These are phyloP conservation scores for Sebastes hubbsi DNA, from an alignment of 2,797 vertebrate genomes.

Conservation along the genomic window DNA sequence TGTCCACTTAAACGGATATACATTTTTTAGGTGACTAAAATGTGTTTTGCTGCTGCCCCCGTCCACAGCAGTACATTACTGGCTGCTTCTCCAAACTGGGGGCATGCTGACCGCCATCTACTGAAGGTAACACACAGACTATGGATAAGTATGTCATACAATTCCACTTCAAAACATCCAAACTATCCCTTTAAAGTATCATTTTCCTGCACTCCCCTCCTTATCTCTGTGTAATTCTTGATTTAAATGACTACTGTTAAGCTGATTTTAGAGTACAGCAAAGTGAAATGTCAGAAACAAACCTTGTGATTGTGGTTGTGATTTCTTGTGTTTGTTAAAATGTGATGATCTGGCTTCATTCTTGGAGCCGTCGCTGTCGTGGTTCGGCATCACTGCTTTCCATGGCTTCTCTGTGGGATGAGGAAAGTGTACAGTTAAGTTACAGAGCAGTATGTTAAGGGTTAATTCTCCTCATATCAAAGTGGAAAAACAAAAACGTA, in stretches of 20 bases:
- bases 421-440: background rate
- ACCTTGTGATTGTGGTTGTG: constrained; percentile 76
- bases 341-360: constrained; percentile 59
- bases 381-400: constrained; percentile 32
- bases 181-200: background rate
- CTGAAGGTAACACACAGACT: too few species aligned
- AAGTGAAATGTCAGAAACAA: background rate
- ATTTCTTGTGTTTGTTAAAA: constrained; percentile 63
- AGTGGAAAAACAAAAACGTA: background rate
- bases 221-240: background rate
- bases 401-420: constrained; percentile 59
- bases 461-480: background rate
- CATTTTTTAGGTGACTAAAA: too few species aligned
- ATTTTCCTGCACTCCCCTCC: background rate
- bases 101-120: too few species aligned
- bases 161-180: too few species aligned
- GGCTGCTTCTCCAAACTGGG: too few species aligned
- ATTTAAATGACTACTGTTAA: background rate
- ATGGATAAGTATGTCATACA: too few species aligned
- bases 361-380: constrained; percentile 44
- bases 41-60: too few species aligned
- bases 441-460: background rate
- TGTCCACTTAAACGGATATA: rapidly evolving
- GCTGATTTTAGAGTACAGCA: background rate
- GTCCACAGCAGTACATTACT: too few species aligned